Evolutionary conservation across 2,113 vertebrate species (phyloP), one percentile per base, ranked within the genome.

Genomic region (Corapipo altera): DNA sequence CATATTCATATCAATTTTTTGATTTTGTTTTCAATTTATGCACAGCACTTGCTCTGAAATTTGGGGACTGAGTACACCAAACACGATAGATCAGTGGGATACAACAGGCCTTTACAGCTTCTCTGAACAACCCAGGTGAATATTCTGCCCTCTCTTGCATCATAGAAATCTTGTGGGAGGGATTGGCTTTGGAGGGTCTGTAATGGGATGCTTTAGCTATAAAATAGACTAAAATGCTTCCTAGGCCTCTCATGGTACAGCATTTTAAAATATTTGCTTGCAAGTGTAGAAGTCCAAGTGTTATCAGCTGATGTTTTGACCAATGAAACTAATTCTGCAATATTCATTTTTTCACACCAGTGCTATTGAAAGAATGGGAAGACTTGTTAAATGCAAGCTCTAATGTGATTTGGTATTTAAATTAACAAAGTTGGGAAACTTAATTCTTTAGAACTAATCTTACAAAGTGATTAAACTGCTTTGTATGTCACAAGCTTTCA

Each of bases 11-110:
- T 97, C 98, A 97, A 97, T 97, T 98, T 98, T 98, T 98, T 98
- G 98, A 96, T 96, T 97, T 95, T 96, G 96, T 96, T 97, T 98
- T 98, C 96, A 97, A 98, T 99, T 98, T 99, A 98, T 99, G 98
- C 99, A 98, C 99, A 99, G 99, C 99, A 99, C 99, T 99, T 99
- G 99, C 98, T 99, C 99, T 99, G 99, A 99, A 98, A 99, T 99
- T 98, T 99, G 99, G 99, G 99, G 99, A 98, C 99, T 99, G 98
- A 99, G 99, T 98, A 98, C 99, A 99, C 98, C 99, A 99, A 99
- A 99, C 98, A 99, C 98, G 98, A 99, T 99, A 99, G 99, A 99
- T 99, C 99, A 99, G 98, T 99, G 99, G 99, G 99, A 99, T 98
- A 99, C 99, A 96, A 95, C 99, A 99, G 99, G 99, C 99, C 99